Evolutionary conservation across 64 coral and sea anemone genomes (phyloP).

Genomic region (Dendronephthya gigantea): DNA sequence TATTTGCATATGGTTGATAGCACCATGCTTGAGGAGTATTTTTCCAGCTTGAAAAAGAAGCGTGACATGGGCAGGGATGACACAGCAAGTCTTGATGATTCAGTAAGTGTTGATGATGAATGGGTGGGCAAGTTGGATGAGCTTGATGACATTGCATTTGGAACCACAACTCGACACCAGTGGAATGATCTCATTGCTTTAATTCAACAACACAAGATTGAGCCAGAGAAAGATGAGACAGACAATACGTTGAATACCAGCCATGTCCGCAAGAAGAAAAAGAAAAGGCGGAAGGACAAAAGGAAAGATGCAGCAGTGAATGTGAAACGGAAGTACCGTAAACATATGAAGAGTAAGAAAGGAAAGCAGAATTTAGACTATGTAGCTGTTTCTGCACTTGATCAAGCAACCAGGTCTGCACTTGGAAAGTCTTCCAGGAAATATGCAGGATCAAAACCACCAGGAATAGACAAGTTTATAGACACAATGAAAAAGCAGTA

Average conservation of each 20-base stretch:
- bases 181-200: slow-evolving; percentile 87
- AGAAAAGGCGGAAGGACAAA: slow-evolving; percentile 21
- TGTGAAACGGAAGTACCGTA: slow-evolving; percentile 2
- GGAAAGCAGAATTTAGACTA: neutral
- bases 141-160: slow-evolving; percentile 84
- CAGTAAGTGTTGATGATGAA: neutral
- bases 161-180: slow-evolving; percentile 74
- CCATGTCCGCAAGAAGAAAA: slow-evolving; percentile 42
- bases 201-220: slow-evolving; percentile 41
- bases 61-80: slow-evolving; percentile 40
- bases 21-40: slow-evolving; percentile 35
- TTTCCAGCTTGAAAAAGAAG: slow-evolving; percentile 40
- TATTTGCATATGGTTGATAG: slow-evolving; percentile 93
- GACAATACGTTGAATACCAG: slow-evolving; percentile 9
- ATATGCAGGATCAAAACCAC: neutral
- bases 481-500: neutral
- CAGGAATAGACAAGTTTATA: neutral
- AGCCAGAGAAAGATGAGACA: slow-evolving; percentile 12
- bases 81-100: neutral
- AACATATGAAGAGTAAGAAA: neutral
- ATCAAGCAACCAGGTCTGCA: neutral
- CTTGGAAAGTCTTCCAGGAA: slow-evolving; percentile 3
- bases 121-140: slow-evolving; percentile 54
- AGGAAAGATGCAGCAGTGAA: neutral
- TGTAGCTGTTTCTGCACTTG: neutral